Evolutionary conservation across 2,113 vertebrate genomes (phyloP), one percentile per base, ranked within the genome.

Genomic region (Thryonomys swinderianus): DNA sequence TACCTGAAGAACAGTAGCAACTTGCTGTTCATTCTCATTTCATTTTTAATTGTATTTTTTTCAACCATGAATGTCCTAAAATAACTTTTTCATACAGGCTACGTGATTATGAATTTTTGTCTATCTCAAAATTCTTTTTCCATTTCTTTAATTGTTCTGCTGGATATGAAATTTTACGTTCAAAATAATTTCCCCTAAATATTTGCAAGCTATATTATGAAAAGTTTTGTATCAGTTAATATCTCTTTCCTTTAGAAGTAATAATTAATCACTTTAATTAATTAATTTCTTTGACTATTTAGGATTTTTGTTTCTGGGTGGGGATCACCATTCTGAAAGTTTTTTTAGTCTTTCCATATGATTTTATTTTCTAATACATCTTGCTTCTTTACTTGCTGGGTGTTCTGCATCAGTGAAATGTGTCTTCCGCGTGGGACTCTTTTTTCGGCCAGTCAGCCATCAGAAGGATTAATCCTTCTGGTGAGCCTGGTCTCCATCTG

Each of bases 201-300:
- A 21, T 69, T 85, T 78, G 55, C 78, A 91, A 95, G 4, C 5
- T 88, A 32, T 64, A 21, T 66, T 5, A 61, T 85, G 53, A n/a
- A 71, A 90, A 61, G 11, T 40, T 91, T 51, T 67, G 9, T 14
- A 51, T 59, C 9, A 37, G 6, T 86, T 9, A 23, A 1, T 21
- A 27, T 90, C 16, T 85, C 25, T 95, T 90, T 62, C 40, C 62
- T 88, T 73, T 87, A 42, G 42, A 93, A 95, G 20, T 42, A 66
- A n/a, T n/a, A n/a, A n/a, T n/a, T n/a, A n/a, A n/a, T n/a, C n/a
- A n/a, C n/a, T n/a, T n/a, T n/a, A n/a, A n/a, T n/a, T n/a, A n/a
- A 94, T 76, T 27, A 6, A 30, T 62, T 59, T 51, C 42, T 42
- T 66, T 73, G 25, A 85, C 64, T 37, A 30, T 73, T 66, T 92